Evolutionary conservation across 2,113 vertebrate species (phyloP).

Genomic region (Casuarius casuarius): DNA sequence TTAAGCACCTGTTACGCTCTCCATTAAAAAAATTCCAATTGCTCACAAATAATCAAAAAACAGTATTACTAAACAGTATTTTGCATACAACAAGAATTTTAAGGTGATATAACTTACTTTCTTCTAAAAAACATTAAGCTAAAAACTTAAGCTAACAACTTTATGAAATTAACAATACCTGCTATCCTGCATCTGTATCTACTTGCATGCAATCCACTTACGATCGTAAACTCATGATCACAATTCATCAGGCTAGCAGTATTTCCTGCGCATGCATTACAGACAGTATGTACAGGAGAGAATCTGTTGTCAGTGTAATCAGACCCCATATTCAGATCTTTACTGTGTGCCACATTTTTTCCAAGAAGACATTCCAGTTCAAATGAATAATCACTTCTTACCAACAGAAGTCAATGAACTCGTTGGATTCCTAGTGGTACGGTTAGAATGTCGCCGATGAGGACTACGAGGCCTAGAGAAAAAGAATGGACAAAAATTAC

Average conservation of each 20-base stretch:
- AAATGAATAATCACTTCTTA: conserved; percentile 66
- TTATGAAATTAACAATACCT: background rate
- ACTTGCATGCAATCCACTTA: background rate
- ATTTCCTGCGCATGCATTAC: background rate
- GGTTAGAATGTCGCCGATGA: conserved; percentile 79
- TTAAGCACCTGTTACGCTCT: background rate
- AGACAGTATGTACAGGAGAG: background rate
- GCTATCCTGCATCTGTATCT: background rate
- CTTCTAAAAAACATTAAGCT: background rate
- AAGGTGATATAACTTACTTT: background rate
- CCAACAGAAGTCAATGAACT: conserved; percentile 90
- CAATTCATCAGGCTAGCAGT: background rate
- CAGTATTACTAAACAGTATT: background rate
- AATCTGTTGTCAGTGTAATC: background rate
- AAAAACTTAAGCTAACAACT: background rate
- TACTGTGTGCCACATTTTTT: background rate
- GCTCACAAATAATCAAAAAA: background rate
- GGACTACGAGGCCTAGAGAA: conserved; percentile 87
- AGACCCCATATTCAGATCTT: background rate
- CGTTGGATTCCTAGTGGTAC: conserved; percentile 79
- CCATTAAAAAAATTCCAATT: background rate
- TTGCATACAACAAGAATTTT: background rate
- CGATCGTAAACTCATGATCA: background rate
- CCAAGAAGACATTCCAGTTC: background rate
- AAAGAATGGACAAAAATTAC: background rate